Base-by-base conservation (phyloP, 2,113 vertebrate species). In the Pluvianellus socialis region DNA sequence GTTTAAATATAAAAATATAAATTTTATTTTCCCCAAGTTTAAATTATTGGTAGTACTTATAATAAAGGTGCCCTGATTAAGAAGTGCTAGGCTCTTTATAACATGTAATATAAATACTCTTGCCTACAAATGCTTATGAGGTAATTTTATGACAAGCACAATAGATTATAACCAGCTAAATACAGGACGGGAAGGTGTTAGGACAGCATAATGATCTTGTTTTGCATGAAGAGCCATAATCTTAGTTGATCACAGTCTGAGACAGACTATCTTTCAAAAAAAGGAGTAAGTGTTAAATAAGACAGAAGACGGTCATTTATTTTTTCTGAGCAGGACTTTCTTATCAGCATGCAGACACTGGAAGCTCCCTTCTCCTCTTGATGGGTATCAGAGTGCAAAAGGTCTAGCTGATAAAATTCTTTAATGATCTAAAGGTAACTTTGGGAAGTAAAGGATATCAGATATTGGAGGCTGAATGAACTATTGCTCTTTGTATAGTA, bases 391-490 rank as follows among this genome's bases (percentile, higher is more conserved):
- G 94, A 96, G 91, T 70, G 86, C 94, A 93, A 97, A 97, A 97
- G 90, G 95, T 95, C 90, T 94, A 83, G 93, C 92, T 94, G 94
- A 97, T 97, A 97, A 97, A 97, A 97, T 95, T 92, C 92, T 96
- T 95, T 97, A 97, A 95, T 96, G 97, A 97, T 96, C 86, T 95
- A 90, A 94, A 93, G 72, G 94, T 91, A 97, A 98, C 84, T 95
- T 96, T 74, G 68, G 72, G 44, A 96, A 94, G 84, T 94, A 95
- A 93, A 96, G 68, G 66, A 97, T 95, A 95, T 96, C 74, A 94
- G 92, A 96, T 96, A 96, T 81, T 95, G 96, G 84, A 96, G 75
- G 28, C 84, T 96, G 89, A 96, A 92, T 21, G 53, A 96, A 88
- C 79, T 95, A 68, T 93, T 85, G 75, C 94, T 95, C 71, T 96